Evolutionary conservation across 2,113 vertebrate genomes (phyloP), one percentile per base, ranked within the genome.

Genomic region (Dicaeum eximium): DNA sequence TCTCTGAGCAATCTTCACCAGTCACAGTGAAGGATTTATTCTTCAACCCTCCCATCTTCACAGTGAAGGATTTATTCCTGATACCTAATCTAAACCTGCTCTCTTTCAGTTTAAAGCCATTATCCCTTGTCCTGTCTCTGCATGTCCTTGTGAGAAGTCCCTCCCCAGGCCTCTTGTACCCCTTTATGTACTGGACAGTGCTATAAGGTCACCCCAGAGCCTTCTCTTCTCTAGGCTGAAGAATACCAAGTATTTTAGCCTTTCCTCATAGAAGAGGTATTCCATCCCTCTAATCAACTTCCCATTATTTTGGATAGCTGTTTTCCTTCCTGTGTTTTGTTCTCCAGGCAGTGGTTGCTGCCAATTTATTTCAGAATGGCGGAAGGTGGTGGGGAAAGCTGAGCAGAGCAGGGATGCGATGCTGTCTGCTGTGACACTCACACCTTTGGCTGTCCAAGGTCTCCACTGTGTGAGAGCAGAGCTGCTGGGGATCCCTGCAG

Each of bases 401-500:
- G 33, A 35, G 28, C 44, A 60, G 61, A 48, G 53, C 60, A 8
- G 3, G 0, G 9, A 30, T 33, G 6, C 0, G 0, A 9, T 42
- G 44, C 61, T 40, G 21, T 51, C 48, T 79, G 23, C 48, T 51
- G 35, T 2, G 10, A 38, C 30, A 4, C 30, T 71, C 5, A 1
- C 60, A 62, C 28, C 5, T 74, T 54, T 60, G 21, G 9, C 7
- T 56, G 35, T 15, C 44, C 23, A 48, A 25, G 31, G 21, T 4
- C 42, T 84, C 22, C 2, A 1, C 7, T 2, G 0, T 72, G 24
- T 61, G 44, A 65, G 4, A 80, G 21, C 47, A 70, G 56, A 9
- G 2, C 25, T 74, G 74, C 17, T 14, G 3, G 12, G 8, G 10
- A 6, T 18, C 51, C 25, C 31, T 81, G 42, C 3, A 4, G 13